These are phyloP conservation scores for Lumbricus terrestris DNA, from an alignment of 2,888 invertebrate genomes.

Conservation along the genomic window DNA sequence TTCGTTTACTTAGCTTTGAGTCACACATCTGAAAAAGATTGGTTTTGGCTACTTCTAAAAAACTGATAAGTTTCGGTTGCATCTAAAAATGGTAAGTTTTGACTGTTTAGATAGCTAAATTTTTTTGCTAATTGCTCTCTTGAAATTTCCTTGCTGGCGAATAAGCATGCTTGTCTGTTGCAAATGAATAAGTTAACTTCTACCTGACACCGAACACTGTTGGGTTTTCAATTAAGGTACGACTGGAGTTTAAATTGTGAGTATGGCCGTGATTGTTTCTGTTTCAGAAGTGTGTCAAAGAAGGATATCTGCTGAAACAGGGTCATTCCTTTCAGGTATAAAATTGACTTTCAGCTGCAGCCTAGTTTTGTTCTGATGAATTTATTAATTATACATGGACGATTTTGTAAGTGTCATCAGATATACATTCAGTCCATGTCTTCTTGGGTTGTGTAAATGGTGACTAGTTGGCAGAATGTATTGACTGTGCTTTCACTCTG, in stretches of 20 bases:
- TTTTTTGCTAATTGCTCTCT: too few species aligned
- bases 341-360: slow-evolving; percentile 14
- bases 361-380: background rate
- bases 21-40: too few species aligned
- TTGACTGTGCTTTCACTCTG: background rate
- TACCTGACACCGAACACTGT: background rate
- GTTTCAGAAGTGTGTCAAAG: slow-evolving; percentile 67
- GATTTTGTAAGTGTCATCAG: background rate
- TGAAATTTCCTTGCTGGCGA: too few species aligned
- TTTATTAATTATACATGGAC: background rate
- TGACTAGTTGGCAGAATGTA: background rate
- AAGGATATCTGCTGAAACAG: slow-evolving; percentile 83
- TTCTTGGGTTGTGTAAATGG: background rate
- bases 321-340: slow-evolving; percentile 64
- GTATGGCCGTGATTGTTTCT: background rate
- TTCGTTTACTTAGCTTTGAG: background rate
- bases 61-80: background rate
- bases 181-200: background rate
- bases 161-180: too few species aligned
- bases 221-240: background rate
- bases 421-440: background rate
- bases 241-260: background rate
- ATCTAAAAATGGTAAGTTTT: too few species aligned
- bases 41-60: too few species aligned
- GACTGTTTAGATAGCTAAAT: too few species aligned